These are phyloP conservation scores for Orchestia grillus DNA, from an alignment of 1,140 invertebrate genomes.

Conservation along the genomic window DNA sequence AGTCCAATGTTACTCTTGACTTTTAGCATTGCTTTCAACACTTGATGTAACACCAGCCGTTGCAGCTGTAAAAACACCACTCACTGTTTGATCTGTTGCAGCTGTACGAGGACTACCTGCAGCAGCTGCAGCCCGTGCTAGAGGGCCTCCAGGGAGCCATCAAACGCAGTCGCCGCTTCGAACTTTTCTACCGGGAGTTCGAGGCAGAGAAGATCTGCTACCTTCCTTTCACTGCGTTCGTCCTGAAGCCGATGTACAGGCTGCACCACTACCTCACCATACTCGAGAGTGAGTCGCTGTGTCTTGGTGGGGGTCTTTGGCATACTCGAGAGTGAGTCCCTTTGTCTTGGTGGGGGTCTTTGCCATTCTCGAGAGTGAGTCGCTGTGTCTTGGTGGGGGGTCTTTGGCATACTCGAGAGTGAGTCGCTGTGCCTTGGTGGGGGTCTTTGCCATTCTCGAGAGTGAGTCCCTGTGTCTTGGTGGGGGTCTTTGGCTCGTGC, in stretches of 20 bases:
- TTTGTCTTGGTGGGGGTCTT: no score
- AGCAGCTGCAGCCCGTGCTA: conserved; percentile 81
- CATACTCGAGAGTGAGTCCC: no score
- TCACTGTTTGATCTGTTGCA: conserved; percentile 72
- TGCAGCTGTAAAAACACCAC: no score
- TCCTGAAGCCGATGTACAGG: conserved; percentile 90
- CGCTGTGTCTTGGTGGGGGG: neutral
- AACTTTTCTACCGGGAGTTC: conserved; percentile 85
- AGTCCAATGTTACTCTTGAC: no score
- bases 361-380: conserved; percentile 84
- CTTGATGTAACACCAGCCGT: no score
- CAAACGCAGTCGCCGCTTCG: conserved; percentile 81
- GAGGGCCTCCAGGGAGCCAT: conserved; percentile 82
- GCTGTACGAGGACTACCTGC: conserved; percentile 86
- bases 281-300: conserved; percentile 80
- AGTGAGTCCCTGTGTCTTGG: conserved; percentile 76
- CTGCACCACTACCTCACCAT: conserved; percentile 88
- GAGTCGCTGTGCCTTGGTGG: no score
- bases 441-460: conserved; percentile 83
- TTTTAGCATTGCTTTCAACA: no score
- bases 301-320: neutral
- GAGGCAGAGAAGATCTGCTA: conserved; percentile 89
- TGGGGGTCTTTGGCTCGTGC: neutral
- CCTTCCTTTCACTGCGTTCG: conserved; percentile 86
- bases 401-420: neutral